Conservation (phyloP, 2,888 invertebrate species). For the Plutella xylostella region DNA sequence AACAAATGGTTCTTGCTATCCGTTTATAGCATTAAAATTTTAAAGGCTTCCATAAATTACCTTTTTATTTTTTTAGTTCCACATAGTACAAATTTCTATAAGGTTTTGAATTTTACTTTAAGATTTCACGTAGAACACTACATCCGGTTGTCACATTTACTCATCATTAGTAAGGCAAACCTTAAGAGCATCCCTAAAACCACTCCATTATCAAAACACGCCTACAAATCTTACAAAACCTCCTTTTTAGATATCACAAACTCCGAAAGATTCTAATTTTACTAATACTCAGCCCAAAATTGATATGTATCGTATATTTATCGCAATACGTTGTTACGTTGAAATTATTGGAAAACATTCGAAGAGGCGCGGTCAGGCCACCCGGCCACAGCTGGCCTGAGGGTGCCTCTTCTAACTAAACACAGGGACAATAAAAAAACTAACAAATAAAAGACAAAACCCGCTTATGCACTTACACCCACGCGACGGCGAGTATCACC, state of each 20-base stretch:
- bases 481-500: constrained; percentile 34
- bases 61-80: constrained; percentile 18
- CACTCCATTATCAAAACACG: too few relatives aligned
- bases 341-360: constrained; percentile 30
- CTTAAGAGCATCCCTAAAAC: constrained; percentile 20
- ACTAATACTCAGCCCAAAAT: constrained; percentile 56
- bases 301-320: constrained; percentile 67
- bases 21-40: constrained; percentile 1
- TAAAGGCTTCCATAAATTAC: constrained; percentile 13
- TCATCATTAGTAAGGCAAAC: constrained; percentile 60
- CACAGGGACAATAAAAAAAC: constrained; percentile 23
- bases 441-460: constrained; percentile 19
- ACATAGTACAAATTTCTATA: neutral
- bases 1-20: constrained; percentile 21
- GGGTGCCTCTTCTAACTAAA: constrained; percentile 37
- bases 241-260: constrained; percentile 43
- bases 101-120: neutral
- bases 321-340: constrained; percentile 46
- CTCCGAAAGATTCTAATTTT: constrained; percentile 43
- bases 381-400: constrained; percentile 64
- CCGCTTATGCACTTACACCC: constrained; percentile 29
- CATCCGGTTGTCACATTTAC: constrained; percentile 31
- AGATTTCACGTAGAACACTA: neutral
- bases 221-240: constrained; percentile 34
- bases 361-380: constrained; percentile 42